Conservation (phyloP, 1,140 invertebrate species). For the Olivierus martensii region DNA sequence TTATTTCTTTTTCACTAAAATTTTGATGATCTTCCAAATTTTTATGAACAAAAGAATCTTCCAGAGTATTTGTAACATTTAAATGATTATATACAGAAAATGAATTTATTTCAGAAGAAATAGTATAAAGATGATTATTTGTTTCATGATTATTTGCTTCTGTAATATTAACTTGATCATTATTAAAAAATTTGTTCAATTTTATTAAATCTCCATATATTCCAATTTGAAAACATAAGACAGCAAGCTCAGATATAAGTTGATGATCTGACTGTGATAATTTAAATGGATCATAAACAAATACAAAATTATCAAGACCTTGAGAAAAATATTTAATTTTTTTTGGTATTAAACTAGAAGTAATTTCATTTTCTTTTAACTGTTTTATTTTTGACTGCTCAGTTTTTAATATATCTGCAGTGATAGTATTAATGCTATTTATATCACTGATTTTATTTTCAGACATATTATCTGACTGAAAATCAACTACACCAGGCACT, state of each 20-base stretch:
- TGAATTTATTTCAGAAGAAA: background rate
- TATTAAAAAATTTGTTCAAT: background rate
- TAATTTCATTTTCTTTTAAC: too few relatives aligned
- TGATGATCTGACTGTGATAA: constrained; percentile 4
- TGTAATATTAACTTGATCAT: background rate
- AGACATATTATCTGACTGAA: too few relatives aligned
- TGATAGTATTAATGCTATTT: too few relatives aligned
- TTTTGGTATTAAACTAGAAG: too few relatives aligned
- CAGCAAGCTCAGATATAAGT: constrained; percentile 9
- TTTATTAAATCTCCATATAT: constrained; percentile 9
- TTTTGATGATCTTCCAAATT: background rate
- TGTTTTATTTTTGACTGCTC: too few relatives aligned
- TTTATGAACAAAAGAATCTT: background rate
- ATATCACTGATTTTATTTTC: too few relatives aligned
- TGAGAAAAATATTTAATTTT: too few relatives aligned
- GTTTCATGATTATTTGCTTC: background rate
- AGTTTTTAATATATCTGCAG: too few relatives aligned
- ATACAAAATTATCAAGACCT: constrained; percentile 11
- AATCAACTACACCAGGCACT: too few relatives aligned
- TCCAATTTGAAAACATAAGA: constrained; percentile 12
- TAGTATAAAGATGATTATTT: background rate
- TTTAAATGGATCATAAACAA: constrained; percentile 13
- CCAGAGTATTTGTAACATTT: too few relatives aligned
- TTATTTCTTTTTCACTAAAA: too few relatives aligned
- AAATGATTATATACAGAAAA: too few relatives aligned